Conservation (phyloP, 2,797 vertebrate genomes). For the Typhlichthys eigenmanni region DNA sequence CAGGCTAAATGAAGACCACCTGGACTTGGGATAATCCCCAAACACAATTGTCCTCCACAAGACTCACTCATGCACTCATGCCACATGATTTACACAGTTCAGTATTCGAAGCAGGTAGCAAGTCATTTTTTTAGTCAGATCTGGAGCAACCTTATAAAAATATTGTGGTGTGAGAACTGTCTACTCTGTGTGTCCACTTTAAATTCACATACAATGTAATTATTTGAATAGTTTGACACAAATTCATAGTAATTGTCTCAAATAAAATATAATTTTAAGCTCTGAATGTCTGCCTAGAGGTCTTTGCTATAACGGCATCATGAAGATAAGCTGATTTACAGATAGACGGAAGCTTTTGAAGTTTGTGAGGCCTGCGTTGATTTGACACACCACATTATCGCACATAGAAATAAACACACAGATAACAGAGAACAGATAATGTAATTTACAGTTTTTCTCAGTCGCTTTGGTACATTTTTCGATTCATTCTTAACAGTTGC, state of each 20-base stretch:
- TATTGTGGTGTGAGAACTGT: conserved; percentile 28
- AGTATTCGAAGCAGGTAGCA: conserved; percentile 60
- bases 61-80: conserved; percentile 58
- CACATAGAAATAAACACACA: too few relatives aligned
- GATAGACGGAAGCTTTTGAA: too few relatives aligned
- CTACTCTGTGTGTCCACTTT: conserved; percentile 2
- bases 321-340: too few relatives aligned
- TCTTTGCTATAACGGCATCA: too few relatives aligned
- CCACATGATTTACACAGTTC: conserved; percentile 61
- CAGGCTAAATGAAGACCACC: conserved; percentile 75
- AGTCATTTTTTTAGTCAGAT: conserved; percentile 16
- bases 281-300: too few relatives aligned
- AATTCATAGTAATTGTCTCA: too few relatives aligned
- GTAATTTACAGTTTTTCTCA: neutral
- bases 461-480: too few relatives aligned
- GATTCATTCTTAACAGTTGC: too few relatives aligned
- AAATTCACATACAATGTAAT: neutral
- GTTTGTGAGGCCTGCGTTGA: too few relatives aligned
- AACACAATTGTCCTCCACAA: conserved; percentile 55
- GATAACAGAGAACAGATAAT: neutral
- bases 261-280: too few relatives aligned
- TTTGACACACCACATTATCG: too few relatives aligned
- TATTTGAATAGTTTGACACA: too few relatives aligned
- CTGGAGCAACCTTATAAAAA: conserved; percentile 27
- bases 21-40: conserved; percentile 67